phyloP scores from a whole-genome alignment of 2,797 vertebrate species.

The Oceanodroma leucorhoa region DNA sequence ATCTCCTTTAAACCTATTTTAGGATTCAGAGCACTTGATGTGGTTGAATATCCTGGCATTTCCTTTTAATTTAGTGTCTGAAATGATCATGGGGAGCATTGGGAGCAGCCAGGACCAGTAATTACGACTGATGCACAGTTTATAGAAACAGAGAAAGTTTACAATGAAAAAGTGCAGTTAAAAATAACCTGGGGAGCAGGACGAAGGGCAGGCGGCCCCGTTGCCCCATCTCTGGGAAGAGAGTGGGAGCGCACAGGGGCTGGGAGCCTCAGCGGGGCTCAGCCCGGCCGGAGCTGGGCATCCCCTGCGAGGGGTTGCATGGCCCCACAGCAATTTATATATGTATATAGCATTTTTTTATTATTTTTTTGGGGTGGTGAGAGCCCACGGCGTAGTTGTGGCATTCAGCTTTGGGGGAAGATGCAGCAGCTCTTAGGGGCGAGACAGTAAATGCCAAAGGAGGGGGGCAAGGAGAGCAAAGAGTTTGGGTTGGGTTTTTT shows the following conservation, averaged over 20 bases:
- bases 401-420: background rate
- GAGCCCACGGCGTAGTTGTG: accelerated
- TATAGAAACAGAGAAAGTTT: constrained; percentile 38
- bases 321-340: accelerated
- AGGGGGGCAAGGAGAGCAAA: background rate
- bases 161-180: constrained; percentile 1
- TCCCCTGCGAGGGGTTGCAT: accelerated
- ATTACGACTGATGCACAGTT: constrained; percentile 70
- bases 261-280: background rate
- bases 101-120: constrained; percentile 54
- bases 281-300: background rate
- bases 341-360: accelerated
- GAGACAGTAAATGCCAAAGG: background rate
- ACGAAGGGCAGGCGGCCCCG: background rate
- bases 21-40: constrained; percentile 66
- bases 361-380: accelerated
- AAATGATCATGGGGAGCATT: constrained; percentile 26
- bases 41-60: constrained; percentile 68
- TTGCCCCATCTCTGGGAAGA: background rate
- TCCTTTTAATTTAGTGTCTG: constrained; percentile 76
- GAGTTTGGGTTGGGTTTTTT: background rate
- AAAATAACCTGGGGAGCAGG: constrained; percentile 41
- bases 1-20: constrained; percentile 70
- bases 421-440: background rate
- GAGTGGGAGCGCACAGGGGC: accelerated